Conservation (phyloP, 1,140 invertebrate species). For the Neodiprion fabricii region DNA sequence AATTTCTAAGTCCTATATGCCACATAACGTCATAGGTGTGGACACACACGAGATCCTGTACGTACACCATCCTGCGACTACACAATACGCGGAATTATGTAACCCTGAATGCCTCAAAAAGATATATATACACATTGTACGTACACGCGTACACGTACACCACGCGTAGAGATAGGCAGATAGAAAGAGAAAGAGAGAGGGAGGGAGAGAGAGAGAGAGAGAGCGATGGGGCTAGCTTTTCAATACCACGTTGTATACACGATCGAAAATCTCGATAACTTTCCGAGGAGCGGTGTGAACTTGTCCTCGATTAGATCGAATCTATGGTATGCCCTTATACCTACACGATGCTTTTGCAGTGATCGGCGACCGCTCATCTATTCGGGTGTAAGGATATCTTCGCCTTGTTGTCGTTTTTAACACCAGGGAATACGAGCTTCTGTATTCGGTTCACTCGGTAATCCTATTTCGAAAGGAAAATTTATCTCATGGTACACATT, state of each 20-base stretch:
- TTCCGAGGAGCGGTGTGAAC: constrained; percentile 33
- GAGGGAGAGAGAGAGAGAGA: constrained; percentile 5
- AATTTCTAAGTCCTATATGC: constrained; percentile 53
- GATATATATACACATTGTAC: background rate
- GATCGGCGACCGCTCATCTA: too few species aligned
- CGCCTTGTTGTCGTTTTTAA: too few species aligned
- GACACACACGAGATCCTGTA: background rate
- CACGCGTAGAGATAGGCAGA: too few species aligned
- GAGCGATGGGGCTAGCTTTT: background rate
- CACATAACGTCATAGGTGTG: background rate
- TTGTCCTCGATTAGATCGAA: constrained; percentile 10
- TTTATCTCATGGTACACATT: too few species aligned
- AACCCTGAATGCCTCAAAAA: constrained; percentile 30
- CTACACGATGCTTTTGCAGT: too few species aligned
- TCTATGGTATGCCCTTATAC: background rate
- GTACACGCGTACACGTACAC: constrained; percentile 12
- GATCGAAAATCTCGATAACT: constrained; percentile 37
- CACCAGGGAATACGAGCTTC: too few species aligned
- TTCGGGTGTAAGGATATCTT: too few species aligned
- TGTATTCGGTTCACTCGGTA: too few species aligned
- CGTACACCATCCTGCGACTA: background rate
- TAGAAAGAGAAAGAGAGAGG: too few species aligned
- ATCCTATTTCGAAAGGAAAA: too few species aligned
- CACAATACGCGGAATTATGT: constrained; percentile 34
- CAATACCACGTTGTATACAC: background rate